A percentile compares a stretch with the other conserved stretches of the same genome.
These are phyloP conservation scores for Clunio marinus DNA, from an alignment of 2,888 invertebrate species.

Conservation along the genomic window DNA sequence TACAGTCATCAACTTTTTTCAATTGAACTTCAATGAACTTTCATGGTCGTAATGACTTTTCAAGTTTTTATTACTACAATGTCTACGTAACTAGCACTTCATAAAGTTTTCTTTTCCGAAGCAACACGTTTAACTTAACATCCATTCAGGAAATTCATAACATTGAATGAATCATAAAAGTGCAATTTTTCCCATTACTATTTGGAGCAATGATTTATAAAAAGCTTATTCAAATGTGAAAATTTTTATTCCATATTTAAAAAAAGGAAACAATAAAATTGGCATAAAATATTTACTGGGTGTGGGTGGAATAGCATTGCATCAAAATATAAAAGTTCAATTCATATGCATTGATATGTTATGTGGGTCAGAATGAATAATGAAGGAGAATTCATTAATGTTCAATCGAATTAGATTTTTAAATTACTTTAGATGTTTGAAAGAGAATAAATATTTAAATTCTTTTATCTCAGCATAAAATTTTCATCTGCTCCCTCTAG, in stretches of 20 bases:
- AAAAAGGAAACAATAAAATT: too few species aligned
- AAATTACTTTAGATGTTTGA: too few species aligned
- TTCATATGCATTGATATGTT: too few species aligned
- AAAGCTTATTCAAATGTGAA: background rate
- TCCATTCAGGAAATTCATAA: background rate
- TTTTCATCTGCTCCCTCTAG: too few species aligned
- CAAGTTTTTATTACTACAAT: constrained; percentile 17
- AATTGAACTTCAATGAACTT: constrained; percentile 7
- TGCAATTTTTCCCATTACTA: background rate
- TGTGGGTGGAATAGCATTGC: too few species aligned
- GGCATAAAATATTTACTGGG: too few species aligned
- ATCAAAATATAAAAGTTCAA: too few species aligned
- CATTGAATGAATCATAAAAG: background rate
- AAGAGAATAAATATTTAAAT: too few species aligned
- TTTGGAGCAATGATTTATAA: background rate
- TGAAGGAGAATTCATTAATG: too few species aligned
- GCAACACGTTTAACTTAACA: constrained; percentile 2
- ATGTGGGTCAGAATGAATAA: too few species aligned
- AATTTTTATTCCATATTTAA: background rate
- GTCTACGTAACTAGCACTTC: background rate
- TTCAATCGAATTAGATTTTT: too few species aligned
- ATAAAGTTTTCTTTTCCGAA: background rate
- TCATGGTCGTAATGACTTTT: background rate
- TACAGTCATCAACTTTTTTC: background rate
- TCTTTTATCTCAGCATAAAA: too few species aligned